These are phyloP conservation scores for Blera fallax DNA, from an alignment of 2,888 invertebrate genomes.

Conservation along the genomic window DNA sequence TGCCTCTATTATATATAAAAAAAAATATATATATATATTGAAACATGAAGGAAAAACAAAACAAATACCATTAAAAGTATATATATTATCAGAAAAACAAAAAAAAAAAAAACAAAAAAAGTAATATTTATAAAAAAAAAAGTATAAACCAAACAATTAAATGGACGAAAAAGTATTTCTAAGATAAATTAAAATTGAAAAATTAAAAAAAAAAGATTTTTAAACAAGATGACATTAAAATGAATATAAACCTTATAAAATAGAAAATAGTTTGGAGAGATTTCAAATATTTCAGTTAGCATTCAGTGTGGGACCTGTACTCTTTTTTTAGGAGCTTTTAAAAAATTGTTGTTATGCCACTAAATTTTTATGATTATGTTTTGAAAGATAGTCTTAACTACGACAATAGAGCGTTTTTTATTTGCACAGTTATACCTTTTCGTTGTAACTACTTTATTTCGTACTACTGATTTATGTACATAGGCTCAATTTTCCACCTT, in stretches of 20 bases:
- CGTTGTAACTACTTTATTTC: no score
- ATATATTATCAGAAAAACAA: conserved; percentile 70
- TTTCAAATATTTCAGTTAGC: not conserved
- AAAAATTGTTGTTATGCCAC: not conserved
- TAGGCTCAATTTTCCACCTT: no score
- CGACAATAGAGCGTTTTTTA: no score
- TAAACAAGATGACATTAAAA: conserved; percentile 39
- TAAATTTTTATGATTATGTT: no score
- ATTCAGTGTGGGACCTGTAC: conserved; percentile 22
- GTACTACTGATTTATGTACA: no score
- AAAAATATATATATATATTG: conserved; percentile 60
- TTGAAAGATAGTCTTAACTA: no score
- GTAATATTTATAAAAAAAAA: conserved; percentile 59
- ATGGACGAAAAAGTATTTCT: conserved; percentile 60
- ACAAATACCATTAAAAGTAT: conserved; percentile 54
- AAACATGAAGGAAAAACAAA: conserved; percentile 56
- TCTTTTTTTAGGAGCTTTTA: not conserved
- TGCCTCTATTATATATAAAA: conserved; percentile 75
- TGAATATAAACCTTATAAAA: not conserved
- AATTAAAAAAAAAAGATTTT: conserved; percentile 8
- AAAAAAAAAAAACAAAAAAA: conserved; percentile 55
- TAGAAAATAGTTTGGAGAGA: not conserved
- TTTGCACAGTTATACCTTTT: no score
- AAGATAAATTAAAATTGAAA: conserved; percentile 42
- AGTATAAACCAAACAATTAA: conserved; percentile 48